Percentiles rank a stretch among this genome's conserved stretches.
Evolutionary conservation across 2,797 vertebrate species (phyloP).

Genomic region (Xiphorhynchus erythropygius): DNA sequence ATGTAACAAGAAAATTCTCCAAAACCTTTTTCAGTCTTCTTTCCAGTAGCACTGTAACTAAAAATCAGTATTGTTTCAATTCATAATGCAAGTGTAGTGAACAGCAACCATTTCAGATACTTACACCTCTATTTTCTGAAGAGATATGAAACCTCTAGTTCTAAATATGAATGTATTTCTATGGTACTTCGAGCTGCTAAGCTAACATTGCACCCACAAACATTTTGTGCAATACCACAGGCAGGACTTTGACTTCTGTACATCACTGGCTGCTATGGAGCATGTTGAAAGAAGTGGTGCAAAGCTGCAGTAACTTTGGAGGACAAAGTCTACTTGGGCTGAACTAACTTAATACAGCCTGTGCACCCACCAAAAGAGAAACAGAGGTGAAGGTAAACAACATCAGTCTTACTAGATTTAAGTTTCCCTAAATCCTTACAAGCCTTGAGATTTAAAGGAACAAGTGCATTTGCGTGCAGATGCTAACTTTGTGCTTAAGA

Average conservation of each 20-base stretch:
- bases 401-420: background rate
- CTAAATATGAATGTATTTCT: background rate
- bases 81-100: background rate
- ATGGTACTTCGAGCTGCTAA: slow-evolving; percentile 11
- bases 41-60: slow-evolving; percentile 33
- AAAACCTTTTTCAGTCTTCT: background rate
- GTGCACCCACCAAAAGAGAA: background rate
- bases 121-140: background rate
- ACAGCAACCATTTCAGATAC: background rate
- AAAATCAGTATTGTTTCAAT: background rate
- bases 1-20: background rate
- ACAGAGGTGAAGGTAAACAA: background rate
- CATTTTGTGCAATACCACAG: slow-evolving; percentile 25
- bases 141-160: background rate
- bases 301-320: background rate
- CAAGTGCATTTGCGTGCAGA: background rate
- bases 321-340: background rate
- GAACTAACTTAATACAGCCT: background rate
- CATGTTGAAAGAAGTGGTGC: background rate
- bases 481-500: background rate
- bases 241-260: slow-evolving; percentile 42
- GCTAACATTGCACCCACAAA: slow-evolving; percentile 4
- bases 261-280: background rate
- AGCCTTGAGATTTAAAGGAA: slow-evolving; percentile 23
- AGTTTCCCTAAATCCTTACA: background rate